Evolutionary conservation across 2,113 vertebrate genomes (phyloP), one percentile per base, ranked within the genome.

Genomic region (Oncorhynchus tshawytscha): DNA sequence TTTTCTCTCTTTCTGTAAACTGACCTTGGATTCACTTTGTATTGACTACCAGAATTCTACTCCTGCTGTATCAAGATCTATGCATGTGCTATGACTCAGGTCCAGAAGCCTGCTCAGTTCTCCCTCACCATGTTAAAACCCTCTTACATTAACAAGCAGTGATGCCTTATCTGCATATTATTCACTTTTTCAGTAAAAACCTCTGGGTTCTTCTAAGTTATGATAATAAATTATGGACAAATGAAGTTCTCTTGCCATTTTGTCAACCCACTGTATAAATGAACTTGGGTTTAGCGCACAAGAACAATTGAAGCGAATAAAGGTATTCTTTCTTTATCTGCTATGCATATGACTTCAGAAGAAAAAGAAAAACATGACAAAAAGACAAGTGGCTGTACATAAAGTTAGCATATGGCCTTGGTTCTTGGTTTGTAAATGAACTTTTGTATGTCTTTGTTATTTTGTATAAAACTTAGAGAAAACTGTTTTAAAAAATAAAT

Each of bases 361-460:
- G 74, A 76, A 77, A 64, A 65, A 70, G 27, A 78, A 71, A 78
- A 59, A 54, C 20, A 81, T 31, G 84, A 89, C 87, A 87, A 87
- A 84, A 94, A 89, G 92, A 94, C 90, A 93, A 91, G 89, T 70
- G 93, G 95, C 91, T 99, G 98, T 99, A 98, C 88, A 99, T 98
- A 97, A 91, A 89, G 94, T 94, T 93, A 96, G 94, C 94, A 92
- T 95, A 95, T 95, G 96, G 96, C 95, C 96, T 97, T 97, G 94
- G 95, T 96, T 96, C 94, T 94, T 92, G 86, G 88, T 94, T 99
- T 99, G 97, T 98, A 99, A 97, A 98, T 97, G 94, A 96, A 96
- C 95, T 96, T 98, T 97, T 93, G 92, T 97, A 97, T 95, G 94
- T 96, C 95, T 95, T 94, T 96, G 92, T 95, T 95, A 94, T 96